phyloP scores from a whole-genome alignment of 2,888 invertebrate species.

The Agrypnus murinus region DNA sequence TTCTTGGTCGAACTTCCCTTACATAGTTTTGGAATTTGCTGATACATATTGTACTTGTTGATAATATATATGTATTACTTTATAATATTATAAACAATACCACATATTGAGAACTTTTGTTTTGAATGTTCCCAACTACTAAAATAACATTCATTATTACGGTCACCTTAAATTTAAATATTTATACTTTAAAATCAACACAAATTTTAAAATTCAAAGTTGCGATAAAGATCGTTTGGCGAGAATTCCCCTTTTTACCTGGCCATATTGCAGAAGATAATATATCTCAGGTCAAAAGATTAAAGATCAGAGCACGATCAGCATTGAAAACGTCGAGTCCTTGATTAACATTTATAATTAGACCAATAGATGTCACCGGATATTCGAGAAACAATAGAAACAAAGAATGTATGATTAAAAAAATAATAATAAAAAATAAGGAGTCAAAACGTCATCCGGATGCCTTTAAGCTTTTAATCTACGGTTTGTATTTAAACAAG shows the following conservation, averaged over 20 bases:
- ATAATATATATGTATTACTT: no score
- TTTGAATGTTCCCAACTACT: no score
- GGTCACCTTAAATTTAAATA: slow-evolving; percentile 27
- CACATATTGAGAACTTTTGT: no score
- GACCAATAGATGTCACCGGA: slow-evolving; percentile 61
- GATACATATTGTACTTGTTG: no score
- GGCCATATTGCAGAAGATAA: slow-evolving; percentile 48
- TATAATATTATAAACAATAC: no score
- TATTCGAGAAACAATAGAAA: slow-evolving; percentile 59
- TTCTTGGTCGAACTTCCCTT: no score
- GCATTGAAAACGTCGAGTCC: slow-evolving; percentile 52
- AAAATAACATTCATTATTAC: not conserved
- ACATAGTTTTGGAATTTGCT: no score
- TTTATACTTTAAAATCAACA: slow-evolving; percentile 41
- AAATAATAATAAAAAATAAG: slow-evolving; percentile 26
- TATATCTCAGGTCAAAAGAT: slow-evolving; percentile 65
- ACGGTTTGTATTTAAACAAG: slow-evolving; percentile 16
- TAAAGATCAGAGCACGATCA: slow-evolving; percentile 64
- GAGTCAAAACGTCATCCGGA: slow-evolving; percentile 34
- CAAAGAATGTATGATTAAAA: slow-evolving; percentile 48
- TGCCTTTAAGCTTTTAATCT: slow-evolving; percentile 25
- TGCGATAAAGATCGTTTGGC: slow-evolving; percentile 17
- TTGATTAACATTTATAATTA: slow-evolving; percentile 65
- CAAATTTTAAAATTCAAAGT: no score
- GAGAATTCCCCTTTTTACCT: slow-evolving; percentile 46